phyloP scores from a whole-genome alignment of 2,888 invertebrate species.

The Ypsolopha sequella region DNA sequence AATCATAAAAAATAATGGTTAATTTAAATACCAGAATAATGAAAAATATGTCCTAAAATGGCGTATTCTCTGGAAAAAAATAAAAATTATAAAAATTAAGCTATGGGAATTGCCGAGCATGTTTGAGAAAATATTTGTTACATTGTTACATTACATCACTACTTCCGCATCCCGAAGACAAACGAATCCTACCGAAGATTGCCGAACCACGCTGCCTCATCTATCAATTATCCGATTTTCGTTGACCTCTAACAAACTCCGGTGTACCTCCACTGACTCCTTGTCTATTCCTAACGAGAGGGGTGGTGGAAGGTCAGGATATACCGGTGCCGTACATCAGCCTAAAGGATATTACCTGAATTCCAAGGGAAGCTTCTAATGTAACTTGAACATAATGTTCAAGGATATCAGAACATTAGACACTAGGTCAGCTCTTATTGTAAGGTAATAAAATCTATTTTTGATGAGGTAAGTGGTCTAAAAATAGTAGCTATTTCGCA shows the following conservation, averaged over 20 bases:
- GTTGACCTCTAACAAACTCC: background rate
- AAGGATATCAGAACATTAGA: background rate
- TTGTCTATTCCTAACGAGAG: background rate
- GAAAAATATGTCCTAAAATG: too few relatives aligned
- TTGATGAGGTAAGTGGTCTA: too few relatives aligned
- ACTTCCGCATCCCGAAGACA: background rate
- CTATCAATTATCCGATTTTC: background rate
- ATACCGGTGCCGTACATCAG: conserved; percentile 16
- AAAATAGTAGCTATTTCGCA: too few relatives aligned
- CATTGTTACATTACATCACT: too few relatives aligned
- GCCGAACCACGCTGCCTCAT: background rate
- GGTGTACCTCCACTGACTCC: background rate
- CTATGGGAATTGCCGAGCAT: too few relatives aligned
- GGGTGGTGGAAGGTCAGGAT: conserved; percentile 12
- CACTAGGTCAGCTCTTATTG: too few relatives aligned
- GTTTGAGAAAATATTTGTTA: too few relatives aligned
- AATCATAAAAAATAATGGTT: too few relatives aligned
- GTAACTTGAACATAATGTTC: conserved; percentile 16
- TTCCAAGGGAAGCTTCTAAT: conserved; percentile 26
- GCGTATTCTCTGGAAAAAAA: too few relatives aligned
- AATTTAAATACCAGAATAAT: too few relatives aligned
- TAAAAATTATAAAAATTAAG: too few relatives aligned
- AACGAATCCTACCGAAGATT: background rate
- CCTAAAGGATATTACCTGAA: conserved; percentile 33
- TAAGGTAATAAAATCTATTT: too few relatives aligned